Evolutionary conservation across 2,888 invertebrate species (phyloP).

Genomic region (Himalopsyche anomala): DNA sequence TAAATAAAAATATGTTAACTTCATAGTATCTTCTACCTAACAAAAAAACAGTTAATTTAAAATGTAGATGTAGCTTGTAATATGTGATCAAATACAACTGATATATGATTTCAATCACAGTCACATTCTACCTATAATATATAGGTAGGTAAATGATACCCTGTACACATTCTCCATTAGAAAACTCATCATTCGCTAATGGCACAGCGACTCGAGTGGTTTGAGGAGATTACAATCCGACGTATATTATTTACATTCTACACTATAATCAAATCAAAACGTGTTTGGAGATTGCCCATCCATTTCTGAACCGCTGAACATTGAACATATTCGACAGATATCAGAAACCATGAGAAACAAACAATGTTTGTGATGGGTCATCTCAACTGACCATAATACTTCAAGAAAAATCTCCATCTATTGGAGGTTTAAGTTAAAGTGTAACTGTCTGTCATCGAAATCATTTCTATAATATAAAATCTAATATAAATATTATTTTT

Average conservation of each 20-base stretch:
- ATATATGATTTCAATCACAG: neutral
- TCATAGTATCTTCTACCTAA: no score
- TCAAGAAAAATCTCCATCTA: no score
- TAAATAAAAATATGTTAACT: no score
- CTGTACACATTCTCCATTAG: slow-evolving; percentile 52
- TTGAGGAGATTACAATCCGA: slow-evolving; percentile 17
- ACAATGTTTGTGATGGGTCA: no score
- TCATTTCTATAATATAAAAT: no score
- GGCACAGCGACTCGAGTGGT: slow-evolving; percentile 39
- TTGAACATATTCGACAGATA: neutral
- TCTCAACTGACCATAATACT: no score
- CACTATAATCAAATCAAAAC: slow-evolving; percentile 30
- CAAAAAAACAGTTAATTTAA: neutral
- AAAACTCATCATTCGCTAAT: slow-evolving; percentile 62
- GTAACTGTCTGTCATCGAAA: no score
- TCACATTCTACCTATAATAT: neutral
- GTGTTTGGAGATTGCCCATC: neutral
- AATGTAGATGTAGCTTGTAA: neutral
- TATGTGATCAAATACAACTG: neutral
- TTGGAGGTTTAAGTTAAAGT: no score
- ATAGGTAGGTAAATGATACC: slow-evolving; percentile 12
- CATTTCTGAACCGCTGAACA: slow-evolving; percentile 12
- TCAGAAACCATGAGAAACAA: neutral
- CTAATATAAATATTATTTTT: no score
- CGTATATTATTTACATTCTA: slow-evolving; percentile 24